Evolutionary conservation across 35 echinoderm and acorn worm genomes (phyloP).

Genomic region (Strongylocentrotus purpuratus): DNA sequence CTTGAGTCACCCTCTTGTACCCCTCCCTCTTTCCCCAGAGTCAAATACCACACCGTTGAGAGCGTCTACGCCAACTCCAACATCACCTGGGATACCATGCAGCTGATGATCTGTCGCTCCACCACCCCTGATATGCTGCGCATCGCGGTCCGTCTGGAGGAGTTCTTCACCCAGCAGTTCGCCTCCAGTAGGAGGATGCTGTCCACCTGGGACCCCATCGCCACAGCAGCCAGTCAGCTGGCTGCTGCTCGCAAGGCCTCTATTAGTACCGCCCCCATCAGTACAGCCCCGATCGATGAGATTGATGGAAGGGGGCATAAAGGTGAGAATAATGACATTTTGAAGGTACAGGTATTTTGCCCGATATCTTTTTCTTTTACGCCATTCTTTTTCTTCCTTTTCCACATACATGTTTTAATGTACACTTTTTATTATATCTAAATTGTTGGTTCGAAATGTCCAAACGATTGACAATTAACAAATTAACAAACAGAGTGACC

Average conservation of each 20-base stretch:
- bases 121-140: conserved; percentile 93
- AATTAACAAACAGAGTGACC: too few species aligned
- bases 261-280: neutral
- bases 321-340: neutral
- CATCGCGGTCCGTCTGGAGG: conserved; percentile 73
- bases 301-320: neutral
- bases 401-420: too few species aligned
- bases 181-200: conserved; percentile 86
- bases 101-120: conserved; percentile 85
- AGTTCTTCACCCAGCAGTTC: conserved; percentile 96
- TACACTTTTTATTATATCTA: too few species aligned
- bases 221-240: conserved; percentile 21
- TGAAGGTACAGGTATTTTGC: too few species aligned
- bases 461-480: too few species aligned
- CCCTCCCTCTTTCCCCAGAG: neutral
- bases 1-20: neutral
- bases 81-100: conserved; percentile 81
- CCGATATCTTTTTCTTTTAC: too few species aligned
- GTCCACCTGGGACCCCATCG: conserved; percentile 67
- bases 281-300: conserved; percentile 12
- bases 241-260: conserved; percentile 22
- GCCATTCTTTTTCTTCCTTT: too few species aligned
- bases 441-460: too few species aligned
- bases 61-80: conserved; percentile 72
- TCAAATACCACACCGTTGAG: conserved; percentile 40